Percentiles rank a stretch among this genome's conserved stretches.
Conservation (phyloP, 2,888 invertebrate species). For the Leptopilina myrica region DNA sequence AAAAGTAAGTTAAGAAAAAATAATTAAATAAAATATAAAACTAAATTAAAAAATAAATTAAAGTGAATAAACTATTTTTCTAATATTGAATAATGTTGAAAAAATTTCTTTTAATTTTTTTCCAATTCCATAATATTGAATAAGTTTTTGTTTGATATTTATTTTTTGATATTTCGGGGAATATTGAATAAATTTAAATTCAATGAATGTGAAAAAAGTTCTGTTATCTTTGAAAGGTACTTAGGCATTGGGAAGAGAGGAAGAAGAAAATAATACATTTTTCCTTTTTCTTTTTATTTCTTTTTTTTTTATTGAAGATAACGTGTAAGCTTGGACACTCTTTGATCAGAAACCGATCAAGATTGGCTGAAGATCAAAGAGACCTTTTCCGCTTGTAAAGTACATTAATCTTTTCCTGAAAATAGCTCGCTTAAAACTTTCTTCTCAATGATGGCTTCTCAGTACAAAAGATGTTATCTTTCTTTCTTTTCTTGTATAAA, state of each 20-base stretch:
- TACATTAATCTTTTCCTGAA: slow-evolving; percentile 33
- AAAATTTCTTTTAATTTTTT: too few relatives aligned
- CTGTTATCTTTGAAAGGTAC: neutral
- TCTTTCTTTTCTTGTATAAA: neutral
- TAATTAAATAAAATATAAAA: too few relatives aligned
- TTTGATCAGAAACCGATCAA: slow-evolving; percentile 29
- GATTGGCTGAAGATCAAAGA: slow-evolving; percentile 29
- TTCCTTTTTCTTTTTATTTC: too few relatives aligned
- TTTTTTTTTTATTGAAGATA: neutral
- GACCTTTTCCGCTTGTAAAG: slow-evolving; percentile 22
- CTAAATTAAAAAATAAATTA: too few relatives aligned
- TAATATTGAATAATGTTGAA: too few relatives aligned
- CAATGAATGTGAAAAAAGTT: neutral
- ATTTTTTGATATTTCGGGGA: too few relatives aligned
- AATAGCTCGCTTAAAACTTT: slow-evolving; percentile 24
- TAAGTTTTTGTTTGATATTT: too few relatives aligned
- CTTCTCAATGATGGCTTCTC: neutral
- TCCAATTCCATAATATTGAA: too few relatives aligned
- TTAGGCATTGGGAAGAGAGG: neutral
- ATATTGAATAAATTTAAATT: too few relatives aligned
- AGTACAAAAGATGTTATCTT: neutral
- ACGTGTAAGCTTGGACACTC: neutral
- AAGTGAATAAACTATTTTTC: too few relatives aligned
- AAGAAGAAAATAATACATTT: neutral
- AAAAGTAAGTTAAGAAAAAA: too few relatives aligned